Conservation (phyloP, 2,797 vertebrate genomes). For the Labroides dimidiatus region DNA sequence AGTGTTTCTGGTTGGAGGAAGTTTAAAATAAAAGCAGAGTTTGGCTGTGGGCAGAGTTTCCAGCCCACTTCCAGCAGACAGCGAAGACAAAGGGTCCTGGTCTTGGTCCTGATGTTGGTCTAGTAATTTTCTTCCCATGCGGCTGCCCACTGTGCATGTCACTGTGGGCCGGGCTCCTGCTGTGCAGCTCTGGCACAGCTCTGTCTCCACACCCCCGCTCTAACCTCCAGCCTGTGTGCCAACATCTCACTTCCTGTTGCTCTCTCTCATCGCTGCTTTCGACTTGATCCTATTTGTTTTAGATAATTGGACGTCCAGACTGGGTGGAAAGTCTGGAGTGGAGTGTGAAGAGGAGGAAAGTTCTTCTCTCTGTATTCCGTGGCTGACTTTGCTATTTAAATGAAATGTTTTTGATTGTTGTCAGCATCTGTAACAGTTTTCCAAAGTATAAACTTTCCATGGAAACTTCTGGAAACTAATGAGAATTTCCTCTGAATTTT, state of each 20-base stretch:
- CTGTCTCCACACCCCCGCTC: constrained; percentile 44
- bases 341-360: background rate
- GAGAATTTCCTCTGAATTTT: no score
- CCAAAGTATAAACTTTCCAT: no score
- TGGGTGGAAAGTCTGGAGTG: constrained; percentile 1
- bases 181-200: constrained; percentile 48
- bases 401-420: no score
- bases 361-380: background rate
- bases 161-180: constrained; percentile 50
- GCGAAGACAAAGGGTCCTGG: background rate
- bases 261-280: constrained; percentile 15
- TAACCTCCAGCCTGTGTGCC: constrained; percentile 49
- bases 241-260: constrained; percentile 51
- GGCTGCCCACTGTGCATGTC: constrained; percentile 57
- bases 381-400: no score
- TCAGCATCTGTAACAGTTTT: no score
- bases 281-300: constrained; percentile 20
- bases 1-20: constrained; percentile 6
- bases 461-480: no score
- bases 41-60: constrained; percentile 7
- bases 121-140: constrained; percentile 50
- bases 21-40: constrained; percentile 9
- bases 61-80: background rate
- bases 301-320: constrained; percentile 13
- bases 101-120: constrained; percentile 33